These are phyloP conservation scores for Charaxes varanes DNA, from an alignment of 1,140 invertebrate genomes.

Conservation along the genomic window DNA sequence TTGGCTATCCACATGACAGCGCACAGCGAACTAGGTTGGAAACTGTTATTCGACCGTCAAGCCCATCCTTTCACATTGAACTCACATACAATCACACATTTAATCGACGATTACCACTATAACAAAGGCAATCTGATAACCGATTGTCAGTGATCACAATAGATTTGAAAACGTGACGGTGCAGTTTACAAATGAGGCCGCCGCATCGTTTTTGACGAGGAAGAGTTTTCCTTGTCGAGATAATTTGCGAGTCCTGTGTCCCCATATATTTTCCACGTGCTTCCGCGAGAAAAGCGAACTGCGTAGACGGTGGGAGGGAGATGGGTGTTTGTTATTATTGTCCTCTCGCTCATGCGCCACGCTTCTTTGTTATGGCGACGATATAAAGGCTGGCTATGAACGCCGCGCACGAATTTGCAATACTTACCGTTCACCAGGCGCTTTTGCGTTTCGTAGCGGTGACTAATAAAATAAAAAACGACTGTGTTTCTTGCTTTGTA, in stretches of 20 bases:
- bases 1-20: slow-evolving; percentile 28
- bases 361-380: slow-evolving; percentile 70
- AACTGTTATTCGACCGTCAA: slow-evolving; percentile 38
- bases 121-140: slow-evolving; percentile 39
- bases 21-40: slow-evolving; percentile 50
- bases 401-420: slow-evolving; percentile 63
- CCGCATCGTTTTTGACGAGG: no score
- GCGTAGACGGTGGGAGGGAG: slow-evolving; percentile 56
- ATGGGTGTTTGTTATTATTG: slow-evolving; percentile 61
- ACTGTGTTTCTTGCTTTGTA: slow-evolving; percentile 11
- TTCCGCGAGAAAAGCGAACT: slow-evolving; percentile 52
- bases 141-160: slow-evolving; percentile 10
- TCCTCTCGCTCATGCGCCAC: slow-evolving; percentile 45
- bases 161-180: slow-evolving; percentile 31
- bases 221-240: no score
- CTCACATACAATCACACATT: slow-evolving; percentile 15
- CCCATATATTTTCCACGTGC: slow-evolving; percentile 46
- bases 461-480: slow-evolving; percentile 28
- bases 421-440: slow-evolving; percentile 60
- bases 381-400: slow-evolving; percentile 61
- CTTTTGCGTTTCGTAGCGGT: slow-evolving; percentile 62
- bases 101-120: slow-evolving; percentile 28
- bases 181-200: slow-evolving; percentile 11
- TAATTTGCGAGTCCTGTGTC: slow-evolving; percentile 18
- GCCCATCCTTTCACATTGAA: slow-evolving; percentile 52